A percentile compares a stretch with the other conserved stretches of the same genome.
phyloP scores from a whole-genome alignment of 2,113 vertebrate genomes.

The Cathartes aura region DNA sequence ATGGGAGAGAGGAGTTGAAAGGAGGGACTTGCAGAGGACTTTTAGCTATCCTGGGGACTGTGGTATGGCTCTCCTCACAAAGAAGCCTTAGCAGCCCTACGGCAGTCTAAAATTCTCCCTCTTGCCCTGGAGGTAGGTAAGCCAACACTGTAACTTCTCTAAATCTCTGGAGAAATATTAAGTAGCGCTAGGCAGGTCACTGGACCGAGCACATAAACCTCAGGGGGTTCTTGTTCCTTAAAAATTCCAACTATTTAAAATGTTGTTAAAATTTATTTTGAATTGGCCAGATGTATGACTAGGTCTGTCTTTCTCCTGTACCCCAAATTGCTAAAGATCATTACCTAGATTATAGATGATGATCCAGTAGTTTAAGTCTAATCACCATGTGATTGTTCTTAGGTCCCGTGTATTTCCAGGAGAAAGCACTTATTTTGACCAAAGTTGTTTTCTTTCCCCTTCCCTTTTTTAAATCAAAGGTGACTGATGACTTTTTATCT shows the following conservation, averaged over 20 bases:
- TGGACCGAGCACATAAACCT: accelerated
- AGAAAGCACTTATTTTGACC: background rate
- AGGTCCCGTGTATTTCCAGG: background rate
- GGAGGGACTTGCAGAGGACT: background rate
- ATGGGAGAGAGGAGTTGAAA: background rate
- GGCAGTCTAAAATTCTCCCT: background rate
- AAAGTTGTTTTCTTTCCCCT: background rate
- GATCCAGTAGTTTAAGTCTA: background rate
- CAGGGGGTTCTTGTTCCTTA: background rate
- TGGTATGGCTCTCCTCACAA: background rate
- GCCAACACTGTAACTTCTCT: background rate
- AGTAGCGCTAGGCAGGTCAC: background rate
- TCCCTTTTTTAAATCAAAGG: background rate
- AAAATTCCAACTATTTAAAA: background rate
- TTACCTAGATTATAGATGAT: background rate
- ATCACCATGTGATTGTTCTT: background rate
- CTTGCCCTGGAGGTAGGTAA: background rate
- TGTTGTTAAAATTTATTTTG: background rate
- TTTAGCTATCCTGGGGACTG: background rate
- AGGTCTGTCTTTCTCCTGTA: background rate
- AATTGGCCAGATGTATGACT: background rate
- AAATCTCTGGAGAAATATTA: background rate
- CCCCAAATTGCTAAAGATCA: background rate
- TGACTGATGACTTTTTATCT: background rate
- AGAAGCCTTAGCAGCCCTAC: background rate